Base-by-base conservation (phyloP, 2,113 vertebrate species). In the Fulica atra region DNA sequence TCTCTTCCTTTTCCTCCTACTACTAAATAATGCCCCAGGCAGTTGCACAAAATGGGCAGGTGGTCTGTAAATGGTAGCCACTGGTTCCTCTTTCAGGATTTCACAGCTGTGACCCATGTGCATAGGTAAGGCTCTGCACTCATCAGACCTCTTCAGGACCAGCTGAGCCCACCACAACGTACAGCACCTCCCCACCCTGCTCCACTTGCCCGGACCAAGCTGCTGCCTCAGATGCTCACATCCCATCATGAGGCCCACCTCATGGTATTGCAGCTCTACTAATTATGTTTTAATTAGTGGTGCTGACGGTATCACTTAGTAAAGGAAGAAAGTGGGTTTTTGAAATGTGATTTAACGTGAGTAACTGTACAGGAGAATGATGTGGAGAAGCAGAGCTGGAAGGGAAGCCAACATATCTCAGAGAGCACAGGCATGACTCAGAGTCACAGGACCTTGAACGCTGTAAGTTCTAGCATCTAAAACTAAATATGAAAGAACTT, bases 91-190 rank as follows among this genome's bases (percentile, higher is more conserved):
- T 64, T 73, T 59, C 56, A 50, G 33, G n/a, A 31, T 42, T 57
- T 40, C 6, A 6, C 48, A 61, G 59, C 35, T 77, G 29, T 81
- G 42, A 74, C 31, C 74, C 1, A 0, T 0, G 0, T 73, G 48
- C 6, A 2, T 19, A 73, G 50, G 35, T 35, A 36, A 89, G 31
- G 42, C 44, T 60, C 1, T 1, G 24, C 13, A 8, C n/a, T 66
- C 2, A 0, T 21, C 10, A 50, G 35, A 48, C 31, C 53, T 25
- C n/a, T n/a, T n/a, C 1, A 1, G 35, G 2, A 0, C 8, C 44
- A 48, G 42, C 25, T 51, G 11, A 48, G 35, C 63, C 33, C 2
- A 0, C 50, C 1, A 0, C 0, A 1, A 18, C 0, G 0, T 35
- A 61, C 56, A 61, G 63, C 63, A 80, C 51, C 71, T 66, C 33